phyloP scores from a whole-genome alignment of 2,888 invertebrate genomes.

The Macrophya annulata region DNA sequence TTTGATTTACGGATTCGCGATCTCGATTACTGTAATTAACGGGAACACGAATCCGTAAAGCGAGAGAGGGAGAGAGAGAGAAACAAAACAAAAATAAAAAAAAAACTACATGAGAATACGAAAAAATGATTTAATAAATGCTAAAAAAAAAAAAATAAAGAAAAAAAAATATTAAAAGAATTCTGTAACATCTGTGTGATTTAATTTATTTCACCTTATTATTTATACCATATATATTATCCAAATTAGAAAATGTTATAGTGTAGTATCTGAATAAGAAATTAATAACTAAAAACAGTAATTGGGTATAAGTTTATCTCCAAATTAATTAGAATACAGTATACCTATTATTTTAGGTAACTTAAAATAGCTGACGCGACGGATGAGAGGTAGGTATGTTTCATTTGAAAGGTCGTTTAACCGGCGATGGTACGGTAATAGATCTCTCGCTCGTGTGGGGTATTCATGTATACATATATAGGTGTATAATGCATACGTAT shows the following conservation, averaged over 20 bases:
- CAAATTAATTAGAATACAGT: not conserved
- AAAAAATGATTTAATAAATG: not conserved
- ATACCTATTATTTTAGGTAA: not conserved
- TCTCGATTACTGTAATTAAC: constrained; percentile 6
- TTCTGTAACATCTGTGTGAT: not conserved
- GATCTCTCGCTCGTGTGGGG: constrained; percentile 4
- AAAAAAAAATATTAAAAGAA: not conserved
- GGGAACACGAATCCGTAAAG: constrained; percentile 9
- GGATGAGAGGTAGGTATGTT: too few relatives aligned
- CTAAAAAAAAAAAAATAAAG: not conserved
- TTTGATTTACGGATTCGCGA: constrained; percentile 37
- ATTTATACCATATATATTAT: not conserved
- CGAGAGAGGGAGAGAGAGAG: not conserved
- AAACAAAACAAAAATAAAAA: not conserved
- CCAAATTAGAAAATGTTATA: not conserved
- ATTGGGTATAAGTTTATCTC: not conserved
- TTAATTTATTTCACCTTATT: not conserved
- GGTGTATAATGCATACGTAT: not conserved
- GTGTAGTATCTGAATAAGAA: not conserved
- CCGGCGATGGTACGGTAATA: constrained; percentile 44
- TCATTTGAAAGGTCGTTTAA: constrained; percentile 45
- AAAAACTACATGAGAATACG: not conserved
- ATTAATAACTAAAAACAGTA: not conserved
- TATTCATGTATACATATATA: not conserved
- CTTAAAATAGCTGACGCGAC: not conserved